Evolutionary conservation across 2,888 invertebrate species (phyloP), one percentile per base, ranked within the genome.

Genomic region (Stegophylla sp.): DNA sequence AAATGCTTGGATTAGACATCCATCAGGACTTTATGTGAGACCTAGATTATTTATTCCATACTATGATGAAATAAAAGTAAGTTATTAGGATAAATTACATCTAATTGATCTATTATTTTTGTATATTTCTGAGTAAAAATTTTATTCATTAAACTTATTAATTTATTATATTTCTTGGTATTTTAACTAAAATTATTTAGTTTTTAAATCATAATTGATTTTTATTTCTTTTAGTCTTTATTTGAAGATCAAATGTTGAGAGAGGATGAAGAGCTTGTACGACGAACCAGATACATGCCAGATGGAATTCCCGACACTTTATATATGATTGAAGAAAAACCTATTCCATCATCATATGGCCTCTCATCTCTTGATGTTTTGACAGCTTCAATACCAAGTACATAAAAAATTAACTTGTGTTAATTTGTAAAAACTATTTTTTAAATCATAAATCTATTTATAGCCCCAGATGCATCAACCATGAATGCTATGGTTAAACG

Each of bases 11-110:
- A 92, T 94, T 83, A 90, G 92, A 26, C 90, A 92, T 73, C 90
- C 90, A 17, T 85, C 84, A 23, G 93, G 93, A 81, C 88, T 93
- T 15, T 91, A 91, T 86, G 92, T 95, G 9, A 91, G 95, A 84
- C 96, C 97, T 73, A 89, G 98, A 64, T 91, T 96, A 83, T 98
- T 97, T 88, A 92, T 94, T 90, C 97, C 97, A 56, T 97, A 97
- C 87, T 94, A 94, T 85, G 97, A 97, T 86, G 97, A 97, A 88
- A 91, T 95, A 15, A 97, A 96, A 90, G 93, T 93, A 84, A 81
- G 83, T 73, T 56, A 45, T 10, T 59, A 12, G 17, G 17, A 56
- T 1, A 7, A 41, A 2, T 66, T 67, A 82, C 34, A 74, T 53
- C 9, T 15, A 5, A n/a, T 23, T 81, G 20, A 4, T 41, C 13